phyloP scores from a whole-genome alignment of 1,140 invertebrate species.

The Caligus rogercresseyi region DNA sequence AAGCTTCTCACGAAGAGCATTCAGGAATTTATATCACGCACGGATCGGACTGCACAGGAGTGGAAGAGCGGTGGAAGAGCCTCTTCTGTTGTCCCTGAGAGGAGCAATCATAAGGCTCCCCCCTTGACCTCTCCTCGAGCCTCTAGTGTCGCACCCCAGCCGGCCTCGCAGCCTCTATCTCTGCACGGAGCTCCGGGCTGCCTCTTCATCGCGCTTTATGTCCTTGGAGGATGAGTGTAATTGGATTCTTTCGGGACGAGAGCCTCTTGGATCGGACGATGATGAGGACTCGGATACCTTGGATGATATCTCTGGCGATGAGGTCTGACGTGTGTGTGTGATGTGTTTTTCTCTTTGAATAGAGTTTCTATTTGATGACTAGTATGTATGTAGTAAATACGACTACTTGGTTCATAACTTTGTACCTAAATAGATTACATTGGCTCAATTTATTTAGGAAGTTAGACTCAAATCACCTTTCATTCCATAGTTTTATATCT shows the following conservation, averaged over 20 bases:
- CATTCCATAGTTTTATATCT: too few species aligned
- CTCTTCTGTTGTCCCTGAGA: not conserved
- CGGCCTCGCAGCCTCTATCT: not conserved
- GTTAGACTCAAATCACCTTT: too few species aligned
- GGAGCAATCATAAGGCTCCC: not conserved
- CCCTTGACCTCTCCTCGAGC: too few species aligned
- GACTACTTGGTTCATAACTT: too few species aligned
- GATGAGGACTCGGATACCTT: not conserved
- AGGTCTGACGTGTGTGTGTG: too few species aligned
- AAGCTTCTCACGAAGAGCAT: not conserved
- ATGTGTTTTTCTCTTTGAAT: too few species aligned
- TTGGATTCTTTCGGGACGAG: not conserved
- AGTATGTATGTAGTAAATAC: too few species aligned
- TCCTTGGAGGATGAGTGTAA: not conserved
- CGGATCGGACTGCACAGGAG: not conserved
- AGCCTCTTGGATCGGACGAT: not conserved
- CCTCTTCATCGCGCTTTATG: not conserved
- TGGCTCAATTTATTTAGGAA: too few species aligned
- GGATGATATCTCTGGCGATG: not conserved
- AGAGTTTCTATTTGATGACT: not conserved
- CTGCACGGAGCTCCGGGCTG: not conserved
- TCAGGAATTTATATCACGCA: not conserved
- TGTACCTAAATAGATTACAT: too few species aligned
- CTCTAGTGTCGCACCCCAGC: not conserved
- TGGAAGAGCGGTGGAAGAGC: not conserved